These are phyloP conservation scores for Paelopatides confundens DNA, from an alignment of 53 echinoderm and acorn worm species.

Conservation along the genomic window DNA sequence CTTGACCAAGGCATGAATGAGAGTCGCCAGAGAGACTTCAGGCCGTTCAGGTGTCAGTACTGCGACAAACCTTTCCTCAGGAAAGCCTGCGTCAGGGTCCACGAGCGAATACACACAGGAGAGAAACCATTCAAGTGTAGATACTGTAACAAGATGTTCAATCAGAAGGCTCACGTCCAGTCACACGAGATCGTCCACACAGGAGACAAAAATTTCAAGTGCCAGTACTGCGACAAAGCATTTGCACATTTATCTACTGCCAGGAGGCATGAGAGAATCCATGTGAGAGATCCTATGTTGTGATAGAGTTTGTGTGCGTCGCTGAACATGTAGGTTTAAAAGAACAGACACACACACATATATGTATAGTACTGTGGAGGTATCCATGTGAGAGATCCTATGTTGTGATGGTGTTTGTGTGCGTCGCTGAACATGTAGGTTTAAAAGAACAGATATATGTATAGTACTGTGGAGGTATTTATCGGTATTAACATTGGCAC, in stretches of 20 bases:
- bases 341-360: too few relatives aligned
- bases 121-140: constrained; percentile 89
- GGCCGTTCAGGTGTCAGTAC: neutral
- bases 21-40: neutral
- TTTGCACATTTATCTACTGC: neutral
- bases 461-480: neutral
- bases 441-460: too few relatives aligned
- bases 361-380: too few relatives aligned
- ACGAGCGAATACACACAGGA: constrained; percentile 91
- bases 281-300: too few relatives aligned
- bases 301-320: too few relatives aligned
- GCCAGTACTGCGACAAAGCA: constrained; percentile 72
- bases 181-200: constrained; percentile 93
- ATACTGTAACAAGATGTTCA: constrained; percentile 84
- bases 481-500: too few relatives aligned
- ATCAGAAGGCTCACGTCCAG: constrained; percentile 89
- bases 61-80: neutral
- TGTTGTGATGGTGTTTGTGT: too few relatives aligned
- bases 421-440: too few relatives aligned
- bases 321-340: too few relatives aligned
- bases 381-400: neutral
- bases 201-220: constrained; percentile 85
- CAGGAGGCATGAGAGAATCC: neutral
- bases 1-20: neutral
- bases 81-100: constrained; percentile 85